Percentiles rank a stretch among this genome's conserved stretches.
Evolutionary conservation across 2,113 vertebrate genomes (phyloP).

Genomic region (Cynocephalus volans): DNA sequence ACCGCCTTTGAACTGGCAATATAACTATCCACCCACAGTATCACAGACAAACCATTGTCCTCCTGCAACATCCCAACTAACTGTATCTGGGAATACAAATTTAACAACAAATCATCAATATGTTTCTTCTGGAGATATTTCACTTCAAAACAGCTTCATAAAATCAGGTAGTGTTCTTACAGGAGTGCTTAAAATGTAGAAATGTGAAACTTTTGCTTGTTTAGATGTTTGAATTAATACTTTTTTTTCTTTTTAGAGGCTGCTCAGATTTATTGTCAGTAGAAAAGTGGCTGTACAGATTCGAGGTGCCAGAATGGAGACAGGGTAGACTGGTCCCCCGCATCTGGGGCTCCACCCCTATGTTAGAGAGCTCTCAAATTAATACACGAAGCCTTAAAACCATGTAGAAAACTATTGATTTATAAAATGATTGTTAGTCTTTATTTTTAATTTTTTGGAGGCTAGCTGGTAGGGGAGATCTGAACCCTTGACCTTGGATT

Average conservation of each 20-base stretch:
- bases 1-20: slow-evolving; percentile 92
- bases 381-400: slow-evolving; percentile 35
- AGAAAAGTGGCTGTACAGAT: too few relatives aligned
- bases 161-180: slow-evolving; percentile 87
- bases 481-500: neutral
- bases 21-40: slow-evolving; percentile 85
- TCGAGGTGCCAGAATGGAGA: too few relatives aligned
- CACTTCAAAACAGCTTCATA: slow-evolving; percentile 89
- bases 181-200: slow-evolving; percentile 48
- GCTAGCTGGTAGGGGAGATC: too few relatives aligned
- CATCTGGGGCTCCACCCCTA: too few relatives aligned
- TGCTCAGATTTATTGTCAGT: too few relatives aligned
- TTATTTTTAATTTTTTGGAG: neutral
- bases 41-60: slow-evolving; percentile 89
- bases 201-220: slow-evolving; percentile 5
- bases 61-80: slow-evolving; percentile 79
- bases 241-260: neutral
- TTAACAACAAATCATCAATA: slow-evolving; percentile 86
- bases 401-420: neutral
- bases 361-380: neutral
- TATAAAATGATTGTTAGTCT: neutral
- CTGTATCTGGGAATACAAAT: slow-evolving; percentile 85
- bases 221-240: slow-evolving; percentile 62
- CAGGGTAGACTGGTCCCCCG: too few relatives aligned
- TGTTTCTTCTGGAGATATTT: slow-evolving; percentile 86